Percentiles rank a stretch among this genome's conserved stretches.
phyloP scores from a whole-genome alignment of 2,113 vertebrate genomes.

The Sander vitreus region DNA sequence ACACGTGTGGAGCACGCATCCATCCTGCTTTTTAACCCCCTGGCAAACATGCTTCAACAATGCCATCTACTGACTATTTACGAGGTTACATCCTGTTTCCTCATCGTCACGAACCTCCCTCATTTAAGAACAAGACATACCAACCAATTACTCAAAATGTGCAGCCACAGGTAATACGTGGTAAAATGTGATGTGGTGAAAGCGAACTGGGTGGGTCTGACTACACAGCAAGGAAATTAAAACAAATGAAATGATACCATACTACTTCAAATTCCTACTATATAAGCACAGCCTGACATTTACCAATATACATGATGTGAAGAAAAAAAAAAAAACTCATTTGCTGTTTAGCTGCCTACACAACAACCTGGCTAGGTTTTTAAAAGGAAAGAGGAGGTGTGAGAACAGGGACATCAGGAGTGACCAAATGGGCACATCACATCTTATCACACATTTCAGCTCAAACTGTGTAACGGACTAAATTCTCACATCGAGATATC shows the following conservation, averaged over 20 bases:
- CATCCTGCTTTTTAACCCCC: constrained; percentile 11
- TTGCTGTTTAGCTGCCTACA: constrained; percentile 15
- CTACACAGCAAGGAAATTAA: not conserved
- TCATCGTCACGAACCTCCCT: not conserved
- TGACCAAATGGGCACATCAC: constrained; percentile 16
- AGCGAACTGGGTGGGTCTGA: not conserved
- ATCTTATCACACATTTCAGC: constrained; percentile 30
- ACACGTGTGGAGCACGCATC: constrained; percentile 54
- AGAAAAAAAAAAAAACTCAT: not conserved
- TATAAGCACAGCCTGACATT: not conserved
- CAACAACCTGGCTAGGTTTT: constrained; percentile 19
- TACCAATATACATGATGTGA: not conserved
- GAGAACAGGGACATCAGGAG: constrained; percentile 28
- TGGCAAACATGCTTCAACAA: constrained; percentile 52
- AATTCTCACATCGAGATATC: not conserved
- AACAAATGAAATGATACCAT: not conserved
- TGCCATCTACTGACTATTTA: constrained; percentile 72
- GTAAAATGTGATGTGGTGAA: not conserved
- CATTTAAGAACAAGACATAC: not conserved
- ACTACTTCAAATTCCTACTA: not conserved
- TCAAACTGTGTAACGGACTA: not conserved
- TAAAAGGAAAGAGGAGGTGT: constrained; percentile 39
- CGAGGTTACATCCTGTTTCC: not conserved
- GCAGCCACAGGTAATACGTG: not conserved
- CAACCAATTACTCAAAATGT: not conserved